These are phyloP conservation scores for Pammene aurita DNA, from an alignment of 2,888 invertebrate genomes.

Conservation along the genomic window DNA sequence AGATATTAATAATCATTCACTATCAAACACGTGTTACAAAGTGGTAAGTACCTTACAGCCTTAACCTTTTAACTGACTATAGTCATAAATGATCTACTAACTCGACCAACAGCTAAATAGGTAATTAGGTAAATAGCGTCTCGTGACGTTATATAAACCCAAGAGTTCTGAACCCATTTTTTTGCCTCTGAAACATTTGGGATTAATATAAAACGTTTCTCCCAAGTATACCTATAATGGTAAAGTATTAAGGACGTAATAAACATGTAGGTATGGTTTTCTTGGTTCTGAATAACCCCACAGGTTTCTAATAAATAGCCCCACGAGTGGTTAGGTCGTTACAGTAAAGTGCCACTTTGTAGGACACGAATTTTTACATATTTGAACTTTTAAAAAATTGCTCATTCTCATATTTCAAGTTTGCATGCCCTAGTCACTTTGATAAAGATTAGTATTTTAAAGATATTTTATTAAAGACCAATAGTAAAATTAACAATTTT, in stretches of 20 bases:
- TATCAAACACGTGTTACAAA: conserved; percentile 49
- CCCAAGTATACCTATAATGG: no score
- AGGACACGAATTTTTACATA: conserved; percentile 30
- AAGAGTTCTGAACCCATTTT: no score
- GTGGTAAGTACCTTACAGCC: conserved; percentile 42
- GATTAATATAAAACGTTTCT: no score
- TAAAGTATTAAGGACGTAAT: no score
- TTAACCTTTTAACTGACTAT: no score
- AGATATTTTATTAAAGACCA: conserved; percentile 76
- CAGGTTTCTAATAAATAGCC: background rate
- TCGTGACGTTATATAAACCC: no score
- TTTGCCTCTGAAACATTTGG: no score
- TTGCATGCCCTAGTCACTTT: conserved; percentile 70
- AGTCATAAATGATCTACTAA: no score
- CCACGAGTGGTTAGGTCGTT: background rate
- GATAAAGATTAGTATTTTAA: conserved; percentile 59
- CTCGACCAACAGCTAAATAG: no score
- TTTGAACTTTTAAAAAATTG: conserved; percentile 57
- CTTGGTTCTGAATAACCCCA: no score
- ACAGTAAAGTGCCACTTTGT: conserved; percentile 21
- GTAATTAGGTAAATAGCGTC: no score
- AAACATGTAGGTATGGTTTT: no score
- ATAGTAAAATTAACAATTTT: conserved; percentile 76
- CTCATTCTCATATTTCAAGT: conserved; percentile 66
- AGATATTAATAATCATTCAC: conserved; percentile 47